A percentile compares a stretch with the other conserved stretches of the same genome.
phyloP scores from a whole-genome alignment of 1,140 invertebrate genomes.

The Aradophagus sp. region DNA sequence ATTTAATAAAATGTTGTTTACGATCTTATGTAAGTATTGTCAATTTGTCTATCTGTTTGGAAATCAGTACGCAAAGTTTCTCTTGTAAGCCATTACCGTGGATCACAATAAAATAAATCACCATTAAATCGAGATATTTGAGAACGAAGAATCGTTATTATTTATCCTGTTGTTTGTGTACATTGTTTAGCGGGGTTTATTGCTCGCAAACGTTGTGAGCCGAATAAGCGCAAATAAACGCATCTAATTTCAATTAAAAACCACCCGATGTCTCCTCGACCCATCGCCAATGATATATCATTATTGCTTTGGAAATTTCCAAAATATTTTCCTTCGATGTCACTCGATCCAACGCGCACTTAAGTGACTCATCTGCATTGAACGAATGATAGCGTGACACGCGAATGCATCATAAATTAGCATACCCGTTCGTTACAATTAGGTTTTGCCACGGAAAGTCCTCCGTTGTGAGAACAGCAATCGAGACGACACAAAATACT shows the following conservation, averaged over 20 bases:
- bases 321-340: constrained; percentile 26
- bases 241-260: constrained; percentile 28
- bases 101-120: constrained; percentile 26
- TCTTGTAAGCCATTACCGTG: no score
- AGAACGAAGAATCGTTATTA: no score
- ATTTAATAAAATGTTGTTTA: no score
- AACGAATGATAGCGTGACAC: constrained; percentile 59
- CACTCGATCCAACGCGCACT: constrained; percentile 25
- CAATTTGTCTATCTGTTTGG: no score
- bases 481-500: constrained; percentile 25
- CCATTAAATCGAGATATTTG: no score
- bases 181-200: neutral
- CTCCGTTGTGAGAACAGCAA: constrained; percentile 19
- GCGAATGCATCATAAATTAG: constrained; percentile 61
- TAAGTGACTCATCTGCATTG: constrained; percentile 56
- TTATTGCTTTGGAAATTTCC: constrained; percentile 34
- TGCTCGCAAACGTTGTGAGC: no score
- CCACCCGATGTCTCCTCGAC: constrained; percentile 6
- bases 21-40: no score
- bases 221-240: constrained; percentile 2
- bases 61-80: no score
- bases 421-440: constrained; percentile 65
- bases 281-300: constrained; percentile 36
- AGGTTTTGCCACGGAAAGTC: constrained; percentile 42
- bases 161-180: neutral